Evolutionary conservation across 23 tunicate genomes (phyloP), one percentile per base, ranked within the genome.

Genomic region (Corella eumyota): DNA sequence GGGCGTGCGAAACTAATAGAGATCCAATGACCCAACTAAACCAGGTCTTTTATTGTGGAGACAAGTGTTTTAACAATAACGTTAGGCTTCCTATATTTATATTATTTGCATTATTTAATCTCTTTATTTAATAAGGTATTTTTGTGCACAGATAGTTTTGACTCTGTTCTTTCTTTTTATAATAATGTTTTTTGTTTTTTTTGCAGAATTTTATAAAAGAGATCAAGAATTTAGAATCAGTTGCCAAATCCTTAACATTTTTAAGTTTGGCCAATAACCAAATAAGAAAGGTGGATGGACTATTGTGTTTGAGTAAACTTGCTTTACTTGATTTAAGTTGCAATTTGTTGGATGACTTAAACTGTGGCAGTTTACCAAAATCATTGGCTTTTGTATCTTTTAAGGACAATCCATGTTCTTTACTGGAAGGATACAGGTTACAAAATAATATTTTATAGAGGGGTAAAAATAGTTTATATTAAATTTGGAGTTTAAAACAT

Each of bases 291-390:
- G 57, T 80, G 26, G 72, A 80, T 63, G 73, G 78, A 15, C 34
- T 80, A 13, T 25, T 30, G 24, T 6, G 13, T 31, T 44, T 80
- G 1, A 13, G 47, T 2, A 30, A 19, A 32, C 61, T 80, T 21
- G 79, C 34, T 20, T 71, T 80, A 59, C 72, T 80, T 4, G 90
- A 80, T 48, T 38, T 80, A 9, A 64, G 78, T 64, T 72, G 71
- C 0, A 80, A 80, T 49, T 47, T 46, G 22, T 71, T 80, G 36
- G 73, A 56, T 2, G 20, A 52, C 20, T 47, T 80, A 32, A 59
- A 71, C 35, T 37, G 34, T 20, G 52, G 47, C 6, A 38, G 71
- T 0, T 36, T 80, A 4, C 90, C 90, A 4, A 25, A 71, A 45
- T 71, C 60, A 46, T 27, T 80, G 2, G 63, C 50, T n/a, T 71